phyloP scores from a whole-genome alignment of 1,140 invertebrate genomes.

The Arion vulgaris region DNA sequence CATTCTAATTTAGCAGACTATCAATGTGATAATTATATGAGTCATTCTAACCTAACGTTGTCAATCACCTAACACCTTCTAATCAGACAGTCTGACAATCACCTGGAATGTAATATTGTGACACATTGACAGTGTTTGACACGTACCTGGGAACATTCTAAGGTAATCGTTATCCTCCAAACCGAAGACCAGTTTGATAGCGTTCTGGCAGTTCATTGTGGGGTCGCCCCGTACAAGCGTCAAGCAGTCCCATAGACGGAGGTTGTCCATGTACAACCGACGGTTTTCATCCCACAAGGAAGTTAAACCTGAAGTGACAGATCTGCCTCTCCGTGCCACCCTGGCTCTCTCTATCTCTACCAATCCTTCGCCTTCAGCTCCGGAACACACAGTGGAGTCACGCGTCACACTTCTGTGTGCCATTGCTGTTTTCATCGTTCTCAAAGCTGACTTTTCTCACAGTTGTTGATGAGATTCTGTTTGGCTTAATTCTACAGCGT shows the following conservation, averaged over 20 bases:
- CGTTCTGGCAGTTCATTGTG: conserved; percentile 6
- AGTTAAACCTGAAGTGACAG: neutral
- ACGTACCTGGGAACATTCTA: conserved; percentile 3
- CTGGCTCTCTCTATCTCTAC: neutral
- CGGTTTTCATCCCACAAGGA: conserved; percentile 12
- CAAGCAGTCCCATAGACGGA: conserved; percentile 22
- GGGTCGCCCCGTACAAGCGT: conserved; percentile 12
- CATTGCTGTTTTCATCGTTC: neutral
- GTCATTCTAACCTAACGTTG: too few relatives aligned
- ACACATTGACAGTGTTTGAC: too few relatives aligned
- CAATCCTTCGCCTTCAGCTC: neutral
- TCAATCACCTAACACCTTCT: too few relatives aligned
- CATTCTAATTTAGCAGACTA: too few relatives aligned
- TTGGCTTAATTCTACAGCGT: too few relatives aligned
- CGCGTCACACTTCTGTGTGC: neutral
- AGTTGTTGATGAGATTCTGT: too few relatives aligned
- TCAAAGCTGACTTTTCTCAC: too few relatives aligned
- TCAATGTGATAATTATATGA: too few relatives aligned
- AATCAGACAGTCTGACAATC: too few relatives aligned
- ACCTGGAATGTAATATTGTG: too few relatives aligned
- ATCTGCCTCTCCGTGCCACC: neutral
- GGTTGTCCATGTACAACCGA: conserved; percentile 19
- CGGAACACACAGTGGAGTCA: neutral
- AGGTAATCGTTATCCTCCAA: conserved; percentile 15
- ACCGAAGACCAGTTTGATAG: conserved; percentile 24